These are phyloP conservation scores for Caenorhabditis sp. DNA, from an alignment of 2,888 invertebrate species.

Conservation along the genomic window DNA sequence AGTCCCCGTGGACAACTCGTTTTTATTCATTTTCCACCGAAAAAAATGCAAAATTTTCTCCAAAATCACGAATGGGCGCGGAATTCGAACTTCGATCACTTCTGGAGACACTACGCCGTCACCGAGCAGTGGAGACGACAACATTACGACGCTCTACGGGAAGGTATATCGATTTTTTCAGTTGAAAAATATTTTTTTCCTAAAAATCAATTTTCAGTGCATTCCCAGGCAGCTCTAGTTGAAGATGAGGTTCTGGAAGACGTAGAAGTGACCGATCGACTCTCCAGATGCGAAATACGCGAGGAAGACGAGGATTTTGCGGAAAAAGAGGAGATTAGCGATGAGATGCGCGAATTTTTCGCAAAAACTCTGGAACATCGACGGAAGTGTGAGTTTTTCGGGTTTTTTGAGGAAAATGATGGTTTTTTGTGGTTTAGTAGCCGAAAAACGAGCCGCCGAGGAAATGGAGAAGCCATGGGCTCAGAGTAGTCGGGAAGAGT, in stretches of 20 bases:
- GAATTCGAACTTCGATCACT: constrained; percentile 30
- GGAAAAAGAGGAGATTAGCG: constrained; percentile 26
- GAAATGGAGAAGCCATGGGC: constrained; percentile 4
- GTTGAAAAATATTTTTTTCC: neutral
- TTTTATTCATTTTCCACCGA: neutral
- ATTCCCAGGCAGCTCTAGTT: neutral
- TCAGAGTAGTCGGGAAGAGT: constrained; percentile 4
- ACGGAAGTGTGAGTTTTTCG: constrained; percentile 31
- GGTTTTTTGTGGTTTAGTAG: constrained; percentile 12
- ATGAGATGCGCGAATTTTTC: constrained; percentile 50
- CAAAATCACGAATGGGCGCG: constrained; percentile 41
- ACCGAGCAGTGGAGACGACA: constrained; percentile 35
- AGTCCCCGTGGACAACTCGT: constrained; percentile 23
- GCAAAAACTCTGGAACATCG: constrained; percentile 51
- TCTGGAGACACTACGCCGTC: constrained; percentile 41
- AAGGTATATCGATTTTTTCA: constrained; percentile 3
- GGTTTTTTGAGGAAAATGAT: neutral
- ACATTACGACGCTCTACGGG: constrained; percentile 7
- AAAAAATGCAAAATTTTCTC: constrained; percentile 26
- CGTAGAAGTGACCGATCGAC: constrained; percentile 22
- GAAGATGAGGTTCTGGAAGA: neutral
- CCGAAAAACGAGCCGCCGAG: constrained; percentile 25
- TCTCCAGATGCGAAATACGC: constrained; percentile 39
- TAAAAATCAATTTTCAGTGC: constrained; percentile 10
- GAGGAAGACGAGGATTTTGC: constrained; percentile 6